Evolutionary conservation across 37 sponge, comb jelly and placozoan genomes (phyloP).

Genomic region (Cliona cf. orientalis): DNA sequence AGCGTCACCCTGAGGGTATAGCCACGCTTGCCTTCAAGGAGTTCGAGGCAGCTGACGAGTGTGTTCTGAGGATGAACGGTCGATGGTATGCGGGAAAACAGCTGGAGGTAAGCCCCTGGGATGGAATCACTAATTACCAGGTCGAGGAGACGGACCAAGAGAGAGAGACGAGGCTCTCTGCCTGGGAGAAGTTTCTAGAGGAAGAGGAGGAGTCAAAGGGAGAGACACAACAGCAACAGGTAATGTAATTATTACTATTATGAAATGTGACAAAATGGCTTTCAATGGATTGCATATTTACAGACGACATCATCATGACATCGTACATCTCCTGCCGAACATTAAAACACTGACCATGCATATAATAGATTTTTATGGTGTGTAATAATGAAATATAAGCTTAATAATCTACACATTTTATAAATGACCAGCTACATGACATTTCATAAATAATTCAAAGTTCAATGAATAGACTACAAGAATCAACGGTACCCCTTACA

Average conservation of each 20-base stretch:
- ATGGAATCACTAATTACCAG: conserved; percentile 90
- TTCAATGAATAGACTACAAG: too few relatives aligned
- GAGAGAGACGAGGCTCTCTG: conserved; percentile 75
- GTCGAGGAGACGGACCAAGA: conserved; percentile 93
- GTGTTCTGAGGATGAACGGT: conserved; percentile 77
- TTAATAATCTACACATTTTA: too few relatives aligned
- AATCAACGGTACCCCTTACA: too few relatives aligned
- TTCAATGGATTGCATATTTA: too few relatives aligned
- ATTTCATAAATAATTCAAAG: too few relatives aligned
- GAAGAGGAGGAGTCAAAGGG: conserved; percentile 15
- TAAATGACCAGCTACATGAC: too few relatives aligned
- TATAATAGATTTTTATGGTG: too few relatives aligned
- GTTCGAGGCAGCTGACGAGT: conserved; percentile 81
- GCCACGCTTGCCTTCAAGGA: conserved; percentile 90
- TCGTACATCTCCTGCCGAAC: too few relatives aligned
- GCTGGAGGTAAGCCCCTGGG: conserved; percentile 82
- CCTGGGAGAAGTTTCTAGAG: conserved; percentile 90
- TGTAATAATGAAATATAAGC: too few relatives aligned
- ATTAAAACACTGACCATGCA: too few relatives aligned
- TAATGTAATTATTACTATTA: neutral
- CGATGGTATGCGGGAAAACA: conserved; percentile 83
- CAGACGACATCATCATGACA: too few relatives aligned
- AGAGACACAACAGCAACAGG: neutral
- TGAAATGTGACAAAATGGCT: too few relatives aligned
- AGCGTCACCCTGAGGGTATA: conserved; percentile 96